phyloP scores from a whole-genome alignment of 2,888 invertebrate genomes.

The Pachymerium ferrugineum region DNA sequence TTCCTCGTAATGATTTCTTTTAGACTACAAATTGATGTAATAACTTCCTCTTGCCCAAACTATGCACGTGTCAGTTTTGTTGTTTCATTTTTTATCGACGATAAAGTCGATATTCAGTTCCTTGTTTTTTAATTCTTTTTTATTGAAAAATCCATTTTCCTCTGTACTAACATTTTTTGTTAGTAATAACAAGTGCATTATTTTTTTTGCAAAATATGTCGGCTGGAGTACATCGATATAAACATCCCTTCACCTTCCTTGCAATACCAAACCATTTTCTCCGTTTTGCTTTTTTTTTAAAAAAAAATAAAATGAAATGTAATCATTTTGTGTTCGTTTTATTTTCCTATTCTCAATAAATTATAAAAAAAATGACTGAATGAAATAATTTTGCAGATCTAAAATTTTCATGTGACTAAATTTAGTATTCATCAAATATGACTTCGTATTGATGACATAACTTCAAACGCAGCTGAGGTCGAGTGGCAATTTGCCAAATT shows the following conservation, averaged over 20 bases:
- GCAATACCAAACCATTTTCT: neutral
- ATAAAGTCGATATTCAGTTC: slow-evolving; percentile 5
- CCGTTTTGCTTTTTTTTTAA: neutral
- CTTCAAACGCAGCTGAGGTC: no score
- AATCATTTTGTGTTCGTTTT: no score
- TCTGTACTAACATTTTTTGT: slow-evolving; percentile 11
- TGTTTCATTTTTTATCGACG: neutral
- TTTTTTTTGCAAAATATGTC: slow-evolving; percentile 15
- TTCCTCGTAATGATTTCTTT: neutral
- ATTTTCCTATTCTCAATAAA: no score
- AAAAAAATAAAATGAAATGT: no score
- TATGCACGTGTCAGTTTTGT: slow-evolving; percentile 10
- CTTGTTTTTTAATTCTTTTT: neutral
- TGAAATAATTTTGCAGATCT: no score
- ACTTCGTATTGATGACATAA: no score
- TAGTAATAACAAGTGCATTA: slow-evolving; percentile 22
- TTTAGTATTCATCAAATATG: no score
- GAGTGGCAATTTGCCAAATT: no score
- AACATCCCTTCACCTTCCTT: neutral
- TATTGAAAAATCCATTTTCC: neutral
- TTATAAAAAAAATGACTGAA: no score
- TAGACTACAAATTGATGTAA: slow-evolving; percentile 9
- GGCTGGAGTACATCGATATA: slow-evolving; percentile 27
- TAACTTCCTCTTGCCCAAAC: slow-evolving; percentile 25
- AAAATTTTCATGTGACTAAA: no score